Conservation (phyloP, 2,888 invertebrate genomes). For the Frankliniella intonsa region DNA sequence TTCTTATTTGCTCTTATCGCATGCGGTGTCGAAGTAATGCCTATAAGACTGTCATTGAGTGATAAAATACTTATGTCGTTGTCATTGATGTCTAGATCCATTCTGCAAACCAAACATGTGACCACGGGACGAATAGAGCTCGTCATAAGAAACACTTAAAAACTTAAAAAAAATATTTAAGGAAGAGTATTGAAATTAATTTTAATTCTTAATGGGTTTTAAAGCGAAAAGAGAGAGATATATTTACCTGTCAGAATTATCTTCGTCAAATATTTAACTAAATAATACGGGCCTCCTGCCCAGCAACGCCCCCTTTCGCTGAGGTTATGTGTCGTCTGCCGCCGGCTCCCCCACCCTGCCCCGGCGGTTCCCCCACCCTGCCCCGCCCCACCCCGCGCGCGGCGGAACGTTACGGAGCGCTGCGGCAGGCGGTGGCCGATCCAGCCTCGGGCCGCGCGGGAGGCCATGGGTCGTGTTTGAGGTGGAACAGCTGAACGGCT, state of each 20-base stretch:
- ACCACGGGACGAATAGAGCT: neutral
- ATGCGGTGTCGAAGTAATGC: too few species aligned
- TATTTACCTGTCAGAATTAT: neutral
- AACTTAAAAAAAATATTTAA: neutral
- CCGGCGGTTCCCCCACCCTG: neutral
- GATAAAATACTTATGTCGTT: neutral
- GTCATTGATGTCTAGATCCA: neutral
- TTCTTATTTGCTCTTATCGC: too few species aligned
- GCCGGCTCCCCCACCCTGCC: neutral
- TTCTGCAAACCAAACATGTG: neutral
- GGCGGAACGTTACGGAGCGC: neutral
- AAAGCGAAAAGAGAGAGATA: too few species aligned
- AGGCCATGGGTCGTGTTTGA: too few species aligned
- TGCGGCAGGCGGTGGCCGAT: neutral
- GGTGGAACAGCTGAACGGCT: too few species aligned
- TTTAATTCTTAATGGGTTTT: neutral
- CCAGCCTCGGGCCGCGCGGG: neutral
- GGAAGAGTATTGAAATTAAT: neutral
- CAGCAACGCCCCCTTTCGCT: neutral
- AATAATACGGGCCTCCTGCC: neutral
- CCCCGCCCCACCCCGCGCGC: neutral
- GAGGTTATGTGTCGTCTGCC: neutral
- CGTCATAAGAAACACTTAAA: neutral
- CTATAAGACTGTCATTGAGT: slow-evolving; percentile 5
- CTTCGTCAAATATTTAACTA: neutral